Percentiles rank a stretch among this genome's conserved stretches.
phyloP scores from a whole-genome alignment of 2,797 vertebrate species.

The Squalus acanthias region DNA sequence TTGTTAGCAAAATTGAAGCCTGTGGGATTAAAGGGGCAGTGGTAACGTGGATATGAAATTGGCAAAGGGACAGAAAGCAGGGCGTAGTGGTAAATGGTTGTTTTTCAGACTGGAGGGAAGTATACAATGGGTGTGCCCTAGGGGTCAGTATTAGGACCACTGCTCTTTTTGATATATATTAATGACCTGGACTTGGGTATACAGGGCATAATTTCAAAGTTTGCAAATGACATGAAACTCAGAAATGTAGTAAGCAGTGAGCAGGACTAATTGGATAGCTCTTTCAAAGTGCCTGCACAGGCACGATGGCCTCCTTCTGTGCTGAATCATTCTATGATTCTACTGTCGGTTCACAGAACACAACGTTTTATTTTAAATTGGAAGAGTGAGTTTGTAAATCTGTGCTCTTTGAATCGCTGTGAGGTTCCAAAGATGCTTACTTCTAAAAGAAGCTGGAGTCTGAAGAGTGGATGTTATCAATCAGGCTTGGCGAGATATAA shows the following conservation, averaged over 20 bases:
- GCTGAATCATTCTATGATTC: no score
- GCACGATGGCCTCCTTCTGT: no score
- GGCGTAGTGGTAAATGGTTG: neutral
- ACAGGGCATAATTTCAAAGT: neutral
- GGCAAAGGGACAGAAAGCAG: neutral
- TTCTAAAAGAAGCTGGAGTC: neutral
- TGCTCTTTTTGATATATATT: neutral
- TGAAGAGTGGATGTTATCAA: no score
- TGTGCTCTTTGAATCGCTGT: no score
- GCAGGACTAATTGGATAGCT: neutral
- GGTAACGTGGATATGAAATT: neutral
- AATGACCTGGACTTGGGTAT: neutral
- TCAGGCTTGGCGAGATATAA: no score
- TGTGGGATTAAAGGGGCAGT: neutral
- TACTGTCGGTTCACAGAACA: no score
- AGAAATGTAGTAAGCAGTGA: neutral
- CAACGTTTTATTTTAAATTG: no score
- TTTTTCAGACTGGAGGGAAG: neutral
- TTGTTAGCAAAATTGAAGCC: neutral
- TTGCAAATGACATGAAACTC: neutral
- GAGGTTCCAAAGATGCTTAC: neutral
- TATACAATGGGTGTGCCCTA: neutral
- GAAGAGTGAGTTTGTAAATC: no score
- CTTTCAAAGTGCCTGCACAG: no score
- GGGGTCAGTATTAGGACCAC: neutral